phyloP scores from a whole-genome alignment of 2,888 invertebrate species.

The Brenthis ino region DNA sequence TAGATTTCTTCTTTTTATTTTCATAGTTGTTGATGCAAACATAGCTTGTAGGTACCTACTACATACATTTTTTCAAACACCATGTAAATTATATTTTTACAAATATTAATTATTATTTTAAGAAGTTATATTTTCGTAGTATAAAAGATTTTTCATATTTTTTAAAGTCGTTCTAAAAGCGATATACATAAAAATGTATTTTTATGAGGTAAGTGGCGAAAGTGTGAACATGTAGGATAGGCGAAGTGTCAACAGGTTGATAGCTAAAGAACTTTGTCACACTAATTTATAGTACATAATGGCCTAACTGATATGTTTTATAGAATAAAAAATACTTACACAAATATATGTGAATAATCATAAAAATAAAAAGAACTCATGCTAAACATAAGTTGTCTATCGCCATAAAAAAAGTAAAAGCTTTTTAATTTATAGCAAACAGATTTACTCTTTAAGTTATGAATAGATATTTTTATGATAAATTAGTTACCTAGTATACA shows the following conservation, averaged over 20 bases:
- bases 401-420: background rate
- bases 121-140: background rate
- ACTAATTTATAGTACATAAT: conserved; percentile 62
- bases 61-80: too few relatives aligned
- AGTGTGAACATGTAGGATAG: conserved; percentile 46
- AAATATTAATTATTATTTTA: too few relatives aligned
- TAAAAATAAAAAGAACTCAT: conserved; percentile 30
- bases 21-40: background rate
- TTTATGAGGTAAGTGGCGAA: conserved; percentile 63
- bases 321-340: conserved; percentile 59
- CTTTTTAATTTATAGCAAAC: background rate
- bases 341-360: conserved; percentile 37
- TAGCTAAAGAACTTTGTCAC: conserved; percentile 60
- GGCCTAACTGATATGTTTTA: conserved; percentile 63
- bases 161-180: conserved; percentile 45
- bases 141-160: conserved; percentile 13
- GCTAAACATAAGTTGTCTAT: conserved; percentile 4
- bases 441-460: background rate
- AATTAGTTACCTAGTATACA: background rate
- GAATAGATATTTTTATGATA: background rate
- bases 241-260: conserved; percentile 62
- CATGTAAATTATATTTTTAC: too few relatives aligned
- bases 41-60: background rate
- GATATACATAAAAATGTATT: conserved; percentile 53
- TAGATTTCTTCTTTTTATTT: background rate